Percentiles rank a stretch among this genome's conserved stretches.
Evolutionary conservation across 2,888 invertebrate species (phyloP).

Genomic region (Hemistola chrysoprasaria): DNA sequence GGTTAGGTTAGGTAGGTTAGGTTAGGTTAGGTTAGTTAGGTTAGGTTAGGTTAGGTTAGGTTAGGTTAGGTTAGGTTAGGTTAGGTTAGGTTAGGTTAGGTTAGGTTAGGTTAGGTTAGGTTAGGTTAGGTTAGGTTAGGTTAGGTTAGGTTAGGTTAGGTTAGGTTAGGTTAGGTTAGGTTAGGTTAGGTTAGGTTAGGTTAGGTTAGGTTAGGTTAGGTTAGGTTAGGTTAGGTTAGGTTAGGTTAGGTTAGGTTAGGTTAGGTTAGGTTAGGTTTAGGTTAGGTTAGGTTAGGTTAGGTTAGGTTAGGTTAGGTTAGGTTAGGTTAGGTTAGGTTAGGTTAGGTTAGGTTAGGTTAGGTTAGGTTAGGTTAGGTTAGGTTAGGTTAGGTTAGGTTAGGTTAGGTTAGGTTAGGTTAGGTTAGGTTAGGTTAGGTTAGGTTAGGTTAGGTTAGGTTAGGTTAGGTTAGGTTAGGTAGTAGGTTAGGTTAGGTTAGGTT

Average conservation of each 20-base stretch:
- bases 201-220: slow-evolving; percentile 26
- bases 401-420: slow-evolving; percentile 27
- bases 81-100: no score
- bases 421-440: slow-evolving; percentile 27
- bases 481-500: slow-evolving; percentile 27
- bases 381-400: slow-evolving; percentile 30
- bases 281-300: no score
- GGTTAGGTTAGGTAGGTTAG: no score
- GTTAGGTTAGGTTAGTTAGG: no score
- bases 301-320: slow-evolving; percentile 32
- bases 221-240: slow-evolving; percentile 28
- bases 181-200: slow-evolving; percentile 23
- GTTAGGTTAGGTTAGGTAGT: slow-evolving; percentile 26
- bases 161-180: slow-evolving; percentile 24
- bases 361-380: slow-evolving; percentile 31
- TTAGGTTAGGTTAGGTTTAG: slow-evolving; percentile 26
- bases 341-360: slow-evolving; percentile 31
- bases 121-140: no score
- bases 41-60: no score
- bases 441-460: slow-evolving; percentile 23
- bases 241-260: slow-evolving; percentile 26
- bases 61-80: no score
- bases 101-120: no score
- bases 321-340: slow-evolving; percentile 30
- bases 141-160: slow-evolving; percentile 30